These are phyloP conservation scores for Oedothorax gibbosus DNA, from an alignment of 1,140 invertebrate species.

Conservation along the genomic window DNA sequence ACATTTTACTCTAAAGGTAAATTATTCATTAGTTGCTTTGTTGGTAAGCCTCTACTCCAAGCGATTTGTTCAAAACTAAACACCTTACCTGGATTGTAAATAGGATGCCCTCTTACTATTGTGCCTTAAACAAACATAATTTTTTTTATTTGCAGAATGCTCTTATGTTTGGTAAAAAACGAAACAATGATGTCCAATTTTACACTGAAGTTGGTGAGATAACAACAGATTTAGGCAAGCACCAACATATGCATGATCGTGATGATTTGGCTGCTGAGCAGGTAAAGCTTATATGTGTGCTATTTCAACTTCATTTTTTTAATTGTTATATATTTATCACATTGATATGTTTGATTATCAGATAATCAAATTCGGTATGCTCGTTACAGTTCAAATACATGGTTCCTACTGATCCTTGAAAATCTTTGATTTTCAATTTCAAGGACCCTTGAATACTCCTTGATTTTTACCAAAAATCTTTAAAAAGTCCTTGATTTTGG, in stretches of 20 bases:
- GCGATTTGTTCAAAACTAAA: neutral
- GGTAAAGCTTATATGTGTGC: constrained; percentile 64
- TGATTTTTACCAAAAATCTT: too few relatives aligned
- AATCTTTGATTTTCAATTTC: too few relatives aligned
- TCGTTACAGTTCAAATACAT: too few relatives aligned
- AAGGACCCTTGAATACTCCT: too few relatives aligned
- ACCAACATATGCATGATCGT: constrained; percentile 99
- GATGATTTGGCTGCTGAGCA: constrained; percentile 99
- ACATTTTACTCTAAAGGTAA: constrained; percentile 96
- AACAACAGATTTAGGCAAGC: constrained; percentile 98
- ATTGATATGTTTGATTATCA: too few relatives aligned
- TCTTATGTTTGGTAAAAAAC: constrained; percentile 99
- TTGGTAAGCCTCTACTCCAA: neutral
- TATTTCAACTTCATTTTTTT: too few relatives aligned
- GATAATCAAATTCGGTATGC: too few relatives aligned
- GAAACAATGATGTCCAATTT: constrained; percentile 98
- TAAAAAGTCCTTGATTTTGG: too few relatives aligned
- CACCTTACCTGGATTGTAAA: neutral
- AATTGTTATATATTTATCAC: too few relatives aligned
- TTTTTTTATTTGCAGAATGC: constrained; percentile 78
- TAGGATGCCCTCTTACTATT: too few relatives aligned
- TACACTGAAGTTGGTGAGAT: constrained; percentile 99
- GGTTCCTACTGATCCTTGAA: too few relatives aligned
- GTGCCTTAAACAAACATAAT: neutral
- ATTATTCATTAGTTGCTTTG: neutral